A percentile compares a stretch with the other conserved stretches of the same genome.
phyloP scores from a whole-genome alignment of 2,113 vertebrate species.

The Pteropus alecto region DNA sequence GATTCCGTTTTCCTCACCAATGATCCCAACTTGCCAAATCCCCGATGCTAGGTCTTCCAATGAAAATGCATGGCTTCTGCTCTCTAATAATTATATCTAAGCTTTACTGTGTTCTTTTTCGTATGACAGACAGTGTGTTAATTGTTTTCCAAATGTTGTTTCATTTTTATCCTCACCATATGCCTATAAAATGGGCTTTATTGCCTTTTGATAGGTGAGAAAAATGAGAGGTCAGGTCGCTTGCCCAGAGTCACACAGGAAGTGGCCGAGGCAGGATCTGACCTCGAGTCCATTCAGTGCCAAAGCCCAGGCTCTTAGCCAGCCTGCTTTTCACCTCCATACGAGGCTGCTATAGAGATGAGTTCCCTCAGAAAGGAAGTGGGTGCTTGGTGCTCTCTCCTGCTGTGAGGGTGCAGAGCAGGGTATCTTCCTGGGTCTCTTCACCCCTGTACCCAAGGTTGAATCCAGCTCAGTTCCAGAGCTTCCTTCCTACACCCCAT shows the following conservation, averaged over 20 bases:
- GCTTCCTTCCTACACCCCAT: neutral
- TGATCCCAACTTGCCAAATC: neutral
- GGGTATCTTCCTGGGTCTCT: neutral
- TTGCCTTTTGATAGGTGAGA: neutral
- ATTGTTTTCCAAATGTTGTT: conserved; percentile 5
- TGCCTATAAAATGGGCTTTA: neutral
- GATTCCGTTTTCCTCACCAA: conserved; percentile 7
- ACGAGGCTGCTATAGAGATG: neutral
- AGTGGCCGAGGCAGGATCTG: neutral
- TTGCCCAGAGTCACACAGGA: neutral
- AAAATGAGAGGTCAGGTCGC: neutral
- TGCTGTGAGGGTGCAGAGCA: neutral
- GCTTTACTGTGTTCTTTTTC: conserved; percentile 26
- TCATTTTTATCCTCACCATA: conserved; percentile 6
- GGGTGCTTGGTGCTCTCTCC: neutral
- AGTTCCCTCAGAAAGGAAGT: fast-evolving
- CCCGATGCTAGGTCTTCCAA: neutral
- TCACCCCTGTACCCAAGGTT: neutral
- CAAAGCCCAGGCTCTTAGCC: neutral
- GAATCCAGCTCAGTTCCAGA: neutral
- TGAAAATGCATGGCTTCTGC: neutral
- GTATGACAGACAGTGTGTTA: neutral
- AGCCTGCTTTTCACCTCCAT: neutral
- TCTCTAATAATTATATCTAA: neutral
- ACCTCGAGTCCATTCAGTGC: too few relatives aligned